These are phyloP conservation scores for Dendroctonus ponderosae DNA, from an alignment of 1,140 invertebrate species.

Conservation along the genomic window DNA sequence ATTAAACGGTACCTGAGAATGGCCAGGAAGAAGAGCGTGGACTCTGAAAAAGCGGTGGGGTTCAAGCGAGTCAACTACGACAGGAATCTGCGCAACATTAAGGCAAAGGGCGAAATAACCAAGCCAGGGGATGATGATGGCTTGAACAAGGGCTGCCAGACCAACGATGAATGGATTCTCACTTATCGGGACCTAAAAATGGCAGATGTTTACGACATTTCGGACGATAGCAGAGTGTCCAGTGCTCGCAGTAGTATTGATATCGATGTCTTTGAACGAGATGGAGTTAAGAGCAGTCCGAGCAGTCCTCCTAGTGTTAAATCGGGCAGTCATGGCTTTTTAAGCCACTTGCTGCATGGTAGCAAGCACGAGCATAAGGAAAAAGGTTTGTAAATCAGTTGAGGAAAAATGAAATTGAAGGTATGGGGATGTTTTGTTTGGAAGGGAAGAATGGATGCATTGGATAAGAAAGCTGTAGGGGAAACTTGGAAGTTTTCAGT, in stretches of 20 bases:
- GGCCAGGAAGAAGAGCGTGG: slow-evolving; percentile 81
- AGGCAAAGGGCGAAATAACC: slow-evolving; percentile 72
- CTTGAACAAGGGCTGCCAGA: slow-evolving; percentile 70
- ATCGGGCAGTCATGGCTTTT: slow-evolving; percentile 58
- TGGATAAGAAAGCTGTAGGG: too few species aligned
- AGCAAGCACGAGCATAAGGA: slow-evolving; percentile 54
- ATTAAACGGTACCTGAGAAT: slow-evolving; percentile 80
- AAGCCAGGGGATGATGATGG: slow-evolving; percentile 71
- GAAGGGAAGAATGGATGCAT: too few species aligned
- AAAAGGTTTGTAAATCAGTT: slow-evolving; percentile 30
- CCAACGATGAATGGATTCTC: slow-evolving; percentile 69
- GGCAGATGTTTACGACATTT: slow-evolving; percentile 39
- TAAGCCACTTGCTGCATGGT: slow-evolving; percentile 64
- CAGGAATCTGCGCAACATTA: slow-evolving; percentile 78
- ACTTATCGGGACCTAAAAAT: slow-evolving; percentile 50
- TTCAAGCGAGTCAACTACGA: slow-evolving; percentile 89
- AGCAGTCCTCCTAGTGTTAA: slow-evolving; percentile 57
- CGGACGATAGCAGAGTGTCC: slow-evolving; percentile 52
- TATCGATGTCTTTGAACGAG: slow-evolving; percentile 49
- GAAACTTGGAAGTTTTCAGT: too few species aligned
- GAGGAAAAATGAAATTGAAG: not conserved
- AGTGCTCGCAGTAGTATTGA: slow-evolving; percentile 59
- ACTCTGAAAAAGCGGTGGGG: slow-evolving; percentile 72
- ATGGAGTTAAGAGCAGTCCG: slow-evolving; percentile 43
- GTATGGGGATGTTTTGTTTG: too few species aligned